Conservation (phyloP, 1,140 invertebrate species). For the Polypedilum pembai region DNA sequence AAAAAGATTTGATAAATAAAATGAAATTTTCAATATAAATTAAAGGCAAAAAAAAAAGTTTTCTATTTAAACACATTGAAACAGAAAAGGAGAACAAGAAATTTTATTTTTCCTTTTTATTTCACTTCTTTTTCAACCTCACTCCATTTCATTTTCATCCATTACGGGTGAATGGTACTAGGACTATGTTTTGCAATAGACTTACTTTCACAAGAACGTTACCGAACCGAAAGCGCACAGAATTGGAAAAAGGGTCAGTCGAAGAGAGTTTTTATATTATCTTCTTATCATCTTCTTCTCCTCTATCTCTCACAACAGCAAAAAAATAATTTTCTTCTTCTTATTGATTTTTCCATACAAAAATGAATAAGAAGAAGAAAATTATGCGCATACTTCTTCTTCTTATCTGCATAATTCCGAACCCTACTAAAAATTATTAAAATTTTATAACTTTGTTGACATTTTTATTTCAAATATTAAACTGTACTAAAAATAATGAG, state of each 20-base stretch:
- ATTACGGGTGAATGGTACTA: background rate
- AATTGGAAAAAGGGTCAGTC: constrained; percentile 16
- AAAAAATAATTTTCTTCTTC: no score
- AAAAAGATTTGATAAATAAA: no score
- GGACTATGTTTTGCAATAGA: constrained; percentile 11
- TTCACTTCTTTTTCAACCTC: background rate
- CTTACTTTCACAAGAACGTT: background rate
- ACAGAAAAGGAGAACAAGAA: background rate
- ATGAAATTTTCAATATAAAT: no score
- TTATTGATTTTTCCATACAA: no score
- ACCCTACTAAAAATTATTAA: no score
- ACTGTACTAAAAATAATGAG: no score
- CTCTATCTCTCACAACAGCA: background rate
- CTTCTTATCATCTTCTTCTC: background rate
- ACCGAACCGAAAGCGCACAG: background rate
- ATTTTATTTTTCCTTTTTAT: background rate
- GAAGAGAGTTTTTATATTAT: constrained; percentile 13
- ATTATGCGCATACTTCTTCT: no score
- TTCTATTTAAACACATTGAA: background rate
- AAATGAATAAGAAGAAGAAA: no score
- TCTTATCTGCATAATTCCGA: no score
- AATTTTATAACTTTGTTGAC: no score
- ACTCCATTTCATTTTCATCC: background rate
- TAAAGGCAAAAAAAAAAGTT: background rate
- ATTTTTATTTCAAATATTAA: no score